Conservation (phyloP, 2,797 vertebrate species). For the Cyprinodon diabolis region DNA sequence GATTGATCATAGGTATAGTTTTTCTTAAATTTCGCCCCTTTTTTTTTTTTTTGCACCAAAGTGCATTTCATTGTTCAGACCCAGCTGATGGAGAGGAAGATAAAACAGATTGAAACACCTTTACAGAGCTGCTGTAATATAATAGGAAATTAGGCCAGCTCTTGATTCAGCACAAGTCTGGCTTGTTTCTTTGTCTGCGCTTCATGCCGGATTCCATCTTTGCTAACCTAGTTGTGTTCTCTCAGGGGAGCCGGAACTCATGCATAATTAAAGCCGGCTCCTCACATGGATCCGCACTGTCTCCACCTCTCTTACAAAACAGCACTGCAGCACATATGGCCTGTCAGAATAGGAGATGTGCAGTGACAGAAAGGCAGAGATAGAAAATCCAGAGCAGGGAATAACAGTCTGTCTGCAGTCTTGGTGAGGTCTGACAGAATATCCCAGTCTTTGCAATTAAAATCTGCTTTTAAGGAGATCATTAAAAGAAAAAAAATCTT, state of each 20-base stretch:
- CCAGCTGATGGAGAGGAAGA: neutral
- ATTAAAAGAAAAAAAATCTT: constrained; percentile 23
- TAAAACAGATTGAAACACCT: neutral
- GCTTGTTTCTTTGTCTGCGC: constrained; percentile 47
- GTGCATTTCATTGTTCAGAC: neutral
- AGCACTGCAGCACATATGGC: constrained; percentile 69
- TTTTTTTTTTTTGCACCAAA: too few species aligned
- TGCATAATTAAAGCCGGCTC: constrained; percentile 83
- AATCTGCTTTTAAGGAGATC: constrained; percentile 12
- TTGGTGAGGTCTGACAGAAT: constrained; percentile 6
- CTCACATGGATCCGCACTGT: constrained; percentile 70
- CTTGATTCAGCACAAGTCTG: constrained; percentile 70
- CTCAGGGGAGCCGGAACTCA: constrained; percentile 79
- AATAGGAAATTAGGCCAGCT: constrained; percentile 65
- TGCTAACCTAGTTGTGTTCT: constrained; percentile 74
- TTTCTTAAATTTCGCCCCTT: neutral
- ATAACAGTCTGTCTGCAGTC: neutral
- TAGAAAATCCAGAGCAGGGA: constrained; percentile 6
- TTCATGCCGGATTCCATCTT: constrained; percentile 61
- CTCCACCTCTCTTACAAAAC: constrained; percentile 57
- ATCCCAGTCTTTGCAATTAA: constrained; percentile 41
- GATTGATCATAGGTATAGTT: neutral
- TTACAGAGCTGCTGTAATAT: constrained; percentile 33
- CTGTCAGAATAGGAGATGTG: constrained; percentile 49
- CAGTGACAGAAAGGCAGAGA: constrained; percentile 18